A percentile compares a stretch with the other conserved stretches of the same genome.
phyloP scores from a whole-genome alignment of 2,797 vertebrate species.

The Platalea minor region DNA sequence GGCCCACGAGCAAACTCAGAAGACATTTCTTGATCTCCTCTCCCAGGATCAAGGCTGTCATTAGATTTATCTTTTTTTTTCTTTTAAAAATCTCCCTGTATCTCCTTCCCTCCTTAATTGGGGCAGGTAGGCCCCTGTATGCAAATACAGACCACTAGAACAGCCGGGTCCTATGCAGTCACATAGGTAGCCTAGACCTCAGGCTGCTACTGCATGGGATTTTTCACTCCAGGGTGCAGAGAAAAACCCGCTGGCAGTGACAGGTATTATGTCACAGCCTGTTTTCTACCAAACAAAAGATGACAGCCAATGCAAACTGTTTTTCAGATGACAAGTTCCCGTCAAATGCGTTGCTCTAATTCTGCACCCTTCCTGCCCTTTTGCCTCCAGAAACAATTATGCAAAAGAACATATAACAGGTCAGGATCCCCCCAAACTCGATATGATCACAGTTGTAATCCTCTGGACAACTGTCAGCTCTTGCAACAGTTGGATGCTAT shows the following conservation, averaged over 20 bases:
- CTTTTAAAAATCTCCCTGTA: background rate
- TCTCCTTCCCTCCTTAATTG: background rate
- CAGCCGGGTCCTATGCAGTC: background rate
- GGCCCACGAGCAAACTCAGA: background rate
- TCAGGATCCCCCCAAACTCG: conserved; percentile 72
- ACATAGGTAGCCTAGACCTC: conserved; percentile 48
- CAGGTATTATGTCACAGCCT: conserved; percentile 74
- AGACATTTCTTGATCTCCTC: background rate
- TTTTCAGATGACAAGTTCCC: conserved; percentile 69
- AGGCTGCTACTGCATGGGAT: conserved; percentile 57
- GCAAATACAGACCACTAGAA: background rate
- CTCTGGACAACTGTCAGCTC: conserved; percentile 76
- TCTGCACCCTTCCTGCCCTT: conserved; percentile 63
- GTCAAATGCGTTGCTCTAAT: conserved; percentile 65
- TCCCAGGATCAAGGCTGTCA: background rate
- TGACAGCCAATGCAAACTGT: conserved; percentile 74
- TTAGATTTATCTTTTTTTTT: background rate
- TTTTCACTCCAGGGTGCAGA: conserved; percentile 72
- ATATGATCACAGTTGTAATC: conserved; percentile 71
- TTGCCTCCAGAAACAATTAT: conserved; percentile 73
- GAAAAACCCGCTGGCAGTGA: conserved; percentile 75
- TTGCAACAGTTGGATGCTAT: conserved; percentile 75
- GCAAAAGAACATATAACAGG: conserved; percentile 73
- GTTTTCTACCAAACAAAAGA: conserved; percentile 74
- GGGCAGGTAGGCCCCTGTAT: background rate